A percentile compares a stretch with the other conserved stretches of the same genome.
Evolutionary conservation across 2,113 vertebrate genomes (phyloP).

Genomic region (Coregonus clupeaformis): DNA sequence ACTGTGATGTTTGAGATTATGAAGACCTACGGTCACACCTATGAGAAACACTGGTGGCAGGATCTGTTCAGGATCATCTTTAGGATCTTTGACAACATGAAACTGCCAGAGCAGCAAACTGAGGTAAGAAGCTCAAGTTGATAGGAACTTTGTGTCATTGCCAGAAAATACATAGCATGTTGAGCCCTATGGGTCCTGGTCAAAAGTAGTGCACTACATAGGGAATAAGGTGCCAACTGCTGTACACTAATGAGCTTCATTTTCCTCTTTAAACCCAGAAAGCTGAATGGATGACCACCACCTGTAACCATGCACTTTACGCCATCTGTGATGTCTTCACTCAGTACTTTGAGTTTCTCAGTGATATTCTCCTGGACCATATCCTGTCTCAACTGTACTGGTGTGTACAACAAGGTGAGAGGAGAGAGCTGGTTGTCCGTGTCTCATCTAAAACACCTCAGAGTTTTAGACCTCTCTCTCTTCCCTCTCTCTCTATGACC

Average conservation of each 20-base stretch:
- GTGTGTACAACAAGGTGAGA: slow-evolving; percentile 91
- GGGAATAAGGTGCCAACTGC: neutral
- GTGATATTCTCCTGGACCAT: slow-evolving; percentile 85
- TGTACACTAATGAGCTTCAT: neutral
- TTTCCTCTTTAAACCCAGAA: slow-evolving; percentile 68
- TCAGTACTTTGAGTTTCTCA: slow-evolving; percentile 88
- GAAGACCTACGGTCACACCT: slow-evolving; percentile 90
- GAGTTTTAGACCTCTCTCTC: neutral
- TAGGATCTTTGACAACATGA: slow-evolving; percentile 93
- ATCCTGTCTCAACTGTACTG: slow-evolving; percentile 90
- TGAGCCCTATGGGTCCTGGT: too few relatives aligned
- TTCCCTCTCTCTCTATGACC: neutral
- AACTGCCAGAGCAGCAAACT: slow-evolving; percentile 87
- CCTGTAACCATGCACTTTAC: slow-evolving; percentile 90
- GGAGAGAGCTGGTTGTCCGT: neutral
- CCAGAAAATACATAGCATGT: too few relatives aligned
- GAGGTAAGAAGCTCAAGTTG: slow-evolving; percentile 69
- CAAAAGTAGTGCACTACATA: neutral
- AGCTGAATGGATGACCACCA: slow-evolving; percentile 93
- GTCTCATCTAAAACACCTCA: too few relatives aligned
- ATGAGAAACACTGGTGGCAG: slow-evolving; percentile 91
- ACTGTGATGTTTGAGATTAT: slow-evolving; percentile 94
- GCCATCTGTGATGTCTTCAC: slow-evolving; percentile 91
- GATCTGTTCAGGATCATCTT: slow-evolving; percentile 91
- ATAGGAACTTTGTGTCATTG: too few relatives aligned